Evolutionary conservation across 2,797 vertebrate genomes (phyloP).

Genomic region (Anguilla pacifica): DNA sequence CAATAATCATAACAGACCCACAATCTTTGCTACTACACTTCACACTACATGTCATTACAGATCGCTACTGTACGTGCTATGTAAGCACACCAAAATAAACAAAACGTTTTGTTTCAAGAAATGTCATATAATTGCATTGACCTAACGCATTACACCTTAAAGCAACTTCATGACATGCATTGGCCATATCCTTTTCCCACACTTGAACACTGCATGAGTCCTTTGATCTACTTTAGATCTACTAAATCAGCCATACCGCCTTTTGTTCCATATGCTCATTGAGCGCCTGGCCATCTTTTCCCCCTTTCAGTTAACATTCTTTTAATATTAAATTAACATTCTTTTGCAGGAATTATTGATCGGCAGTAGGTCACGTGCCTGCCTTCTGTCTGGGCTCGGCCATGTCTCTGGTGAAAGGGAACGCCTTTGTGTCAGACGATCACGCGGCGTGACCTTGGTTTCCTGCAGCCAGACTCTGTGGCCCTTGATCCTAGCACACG

Average conservation of each 20-base stretch:
- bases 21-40: background rate
- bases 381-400: constrained; percentile 40
- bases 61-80: background rate
- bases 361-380: constrained; percentile 38
- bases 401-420: constrained; percentile 51
- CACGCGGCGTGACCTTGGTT: constrained; percentile 31
- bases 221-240: background rate
- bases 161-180: background rate
- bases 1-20: background rate
- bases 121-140: background rate
- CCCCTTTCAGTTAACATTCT: constrained; percentile 53
- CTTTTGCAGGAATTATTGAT: constrained; percentile 58
- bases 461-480: constrained; percentile 20
- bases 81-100: no score
- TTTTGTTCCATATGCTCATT: constrained; percentile 52
- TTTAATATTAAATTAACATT: constrained; percentile 39
- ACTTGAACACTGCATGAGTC: background rate
- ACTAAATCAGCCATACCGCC: constrained; percentile 16
- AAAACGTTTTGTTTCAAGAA: background rate
- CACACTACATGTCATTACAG: background rate
- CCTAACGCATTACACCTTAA: no score
- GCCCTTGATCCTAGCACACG: constrained; percentile 56
- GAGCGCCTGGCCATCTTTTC: constrained; percentile 55
- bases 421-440: constrained; percentile 59
- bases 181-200: background rate